A percentile compares a stretch with the other conserved stretches of the same genome.
phyloP scores from a whole-genome alignment of 2,113 vertebrate genomes.

The Callorhinus ursinus region DNA sequence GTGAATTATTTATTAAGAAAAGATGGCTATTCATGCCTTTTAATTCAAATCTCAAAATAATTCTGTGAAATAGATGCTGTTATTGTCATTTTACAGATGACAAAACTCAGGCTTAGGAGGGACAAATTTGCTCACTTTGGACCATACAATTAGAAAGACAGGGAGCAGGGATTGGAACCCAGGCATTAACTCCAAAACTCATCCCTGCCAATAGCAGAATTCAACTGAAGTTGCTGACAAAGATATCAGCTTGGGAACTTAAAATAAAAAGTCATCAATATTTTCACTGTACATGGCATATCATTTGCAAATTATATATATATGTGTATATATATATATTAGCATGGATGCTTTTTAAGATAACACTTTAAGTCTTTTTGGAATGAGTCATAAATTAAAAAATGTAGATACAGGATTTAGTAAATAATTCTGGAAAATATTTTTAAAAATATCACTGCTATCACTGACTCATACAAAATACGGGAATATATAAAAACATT shows the following conservation, averaged over 20 bases:
- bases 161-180: not conserved
- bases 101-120: not conserved
- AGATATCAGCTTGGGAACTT: not conserved
- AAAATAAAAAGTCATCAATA: not conserved
- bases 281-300: not conserved
- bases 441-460: not conserved
- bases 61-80: not conserved
- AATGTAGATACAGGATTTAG: not conserved
- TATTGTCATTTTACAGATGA: not conserved
- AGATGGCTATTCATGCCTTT: not conserved
- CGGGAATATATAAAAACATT: not conserved
- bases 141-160: not conserved
- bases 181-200: not conserved
- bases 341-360: not conserved
- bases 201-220: not conserved
- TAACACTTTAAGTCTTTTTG: not conserved
- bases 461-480: not conserved
- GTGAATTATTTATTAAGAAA: not conserved
- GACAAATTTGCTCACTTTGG: not conserved
- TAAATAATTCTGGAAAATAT: not conserved
- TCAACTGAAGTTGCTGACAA: not conserved
- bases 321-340: not conserved
- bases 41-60: slow-evolving; percentile 2
- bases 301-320: not conserved
- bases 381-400: not conserved